A percentile compares a stretch with the other conserved stretches of the same genome.
These are phyloP conservation scores for Cherax destructor DNA, from an alignment of 1,140 invertebrate genomes.

Conservation along the genomic window DNA sequence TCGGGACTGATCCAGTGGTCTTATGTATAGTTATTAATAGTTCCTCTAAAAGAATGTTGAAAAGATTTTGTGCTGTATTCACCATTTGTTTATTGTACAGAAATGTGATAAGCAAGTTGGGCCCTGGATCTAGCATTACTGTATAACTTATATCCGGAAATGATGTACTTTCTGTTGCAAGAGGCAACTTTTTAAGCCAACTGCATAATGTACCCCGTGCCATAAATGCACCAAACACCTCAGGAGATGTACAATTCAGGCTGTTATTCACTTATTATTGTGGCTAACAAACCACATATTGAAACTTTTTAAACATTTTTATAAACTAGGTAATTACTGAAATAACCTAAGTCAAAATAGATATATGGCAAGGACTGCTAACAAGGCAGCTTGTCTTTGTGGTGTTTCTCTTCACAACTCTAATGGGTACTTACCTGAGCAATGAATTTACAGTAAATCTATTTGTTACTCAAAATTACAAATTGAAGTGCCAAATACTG, in stretches of 20 bases:
- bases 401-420: background rate
- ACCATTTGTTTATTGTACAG: constrained; percentile 18
- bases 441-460: background rate
- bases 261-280: constrained; percentile 18
- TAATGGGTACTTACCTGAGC: background rate
- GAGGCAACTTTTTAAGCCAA: background rate
- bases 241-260: constrained; percentile 47
- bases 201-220: constrained; percentile 26
- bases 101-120: constrained; percentile 3
- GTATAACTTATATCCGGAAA: constrained; percentile 7
- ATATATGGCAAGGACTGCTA: too few relatives aligned
- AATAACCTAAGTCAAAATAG: background rate
- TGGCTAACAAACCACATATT: background rate
- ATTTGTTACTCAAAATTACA: background rate
- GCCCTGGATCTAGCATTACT: background rate
- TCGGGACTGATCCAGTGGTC: constrained; percentile 10
- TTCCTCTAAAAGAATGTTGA: background rate
- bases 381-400: too few relatives aligned
- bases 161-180: background rate
- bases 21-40: constrained; percentile 4
- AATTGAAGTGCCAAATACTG: constrained; percentile 4
- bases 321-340: background rate
- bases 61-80: background rate
- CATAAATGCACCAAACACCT: constrained; percentile 50
- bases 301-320: background rate